Percentiles rank a stretch among this genome's conserved stretches.
These are phyloP conservation scores for Panurus biarmicus DNA, from an alignment of 2,113 vertebrate species.

Conservation along the genomic window DNA sequence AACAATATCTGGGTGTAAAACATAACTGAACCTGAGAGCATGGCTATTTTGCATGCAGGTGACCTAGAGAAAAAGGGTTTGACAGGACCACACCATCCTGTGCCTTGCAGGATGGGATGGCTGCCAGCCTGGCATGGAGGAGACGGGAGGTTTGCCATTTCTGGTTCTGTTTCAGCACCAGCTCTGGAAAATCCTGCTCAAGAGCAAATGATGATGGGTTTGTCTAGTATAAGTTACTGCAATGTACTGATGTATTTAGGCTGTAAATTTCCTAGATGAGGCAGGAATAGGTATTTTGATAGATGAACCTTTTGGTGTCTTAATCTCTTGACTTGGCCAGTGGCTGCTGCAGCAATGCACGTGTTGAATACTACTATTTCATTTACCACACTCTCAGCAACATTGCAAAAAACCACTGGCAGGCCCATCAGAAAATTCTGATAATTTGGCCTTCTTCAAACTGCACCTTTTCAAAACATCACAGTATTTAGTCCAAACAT, in stretches of 20 bases:
- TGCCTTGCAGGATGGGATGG: not conserved
- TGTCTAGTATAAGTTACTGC: not conserved
- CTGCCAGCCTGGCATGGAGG: not conserved
- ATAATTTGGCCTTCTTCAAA: conserved; percentile 21
- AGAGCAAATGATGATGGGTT: not conserved
- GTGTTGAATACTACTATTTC: not conserved
- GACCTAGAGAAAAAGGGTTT: not conserved
- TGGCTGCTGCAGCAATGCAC: not conserved
- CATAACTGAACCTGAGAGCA: not conserved
- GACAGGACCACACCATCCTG: accelerated
- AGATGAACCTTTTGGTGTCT: not conserved
- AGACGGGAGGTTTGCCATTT: not conserved
- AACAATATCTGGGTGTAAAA: not conserved
- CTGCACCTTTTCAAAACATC: conserved; percentile 15
- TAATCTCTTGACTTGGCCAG: not conserved
- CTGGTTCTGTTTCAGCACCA: not conserved
- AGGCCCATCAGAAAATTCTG: conserved; percentile 23
- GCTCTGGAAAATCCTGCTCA: not conserved
- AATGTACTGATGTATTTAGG: not conserved
- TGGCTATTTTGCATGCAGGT: not conserved
- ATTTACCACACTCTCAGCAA: not conserved
- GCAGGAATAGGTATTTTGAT: not conserved
- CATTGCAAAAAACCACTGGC: conserved; percentile 4
- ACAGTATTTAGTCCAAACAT: conserved; percentile 23
- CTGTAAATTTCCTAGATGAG: not conserved